phyloP scores from a whole-genome alignment of 1,140 invertebrate species.

The Homarus americanus region DNA sequence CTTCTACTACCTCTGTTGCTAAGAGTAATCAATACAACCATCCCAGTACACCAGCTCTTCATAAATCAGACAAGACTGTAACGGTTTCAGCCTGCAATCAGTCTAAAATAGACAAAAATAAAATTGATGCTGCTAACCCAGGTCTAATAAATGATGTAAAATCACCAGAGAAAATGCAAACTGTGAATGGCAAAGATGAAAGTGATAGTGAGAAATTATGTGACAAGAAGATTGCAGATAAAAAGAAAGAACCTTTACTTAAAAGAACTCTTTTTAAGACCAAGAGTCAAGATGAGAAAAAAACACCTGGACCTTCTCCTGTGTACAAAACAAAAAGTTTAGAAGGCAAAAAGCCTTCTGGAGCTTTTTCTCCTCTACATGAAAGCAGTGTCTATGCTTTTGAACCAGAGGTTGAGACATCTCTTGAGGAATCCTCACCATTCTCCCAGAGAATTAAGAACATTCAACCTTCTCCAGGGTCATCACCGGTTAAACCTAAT shows the following conservation, averaged over 20 bases:
- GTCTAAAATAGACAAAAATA: constrained; percentile 22
- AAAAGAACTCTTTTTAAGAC: constrained; percentile 80
- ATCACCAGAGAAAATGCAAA: background rate
- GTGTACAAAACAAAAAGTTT: constrained; percentile 81
- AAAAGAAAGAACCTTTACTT: constrained; percentile 80
- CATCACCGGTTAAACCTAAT: constrained; percentile 52
- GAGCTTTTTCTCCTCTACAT: constrained; percentile 85
- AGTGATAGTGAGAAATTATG: constrained; percentile 18
- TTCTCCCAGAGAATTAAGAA: constrained; percentile 74
- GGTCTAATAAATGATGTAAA: background rate
- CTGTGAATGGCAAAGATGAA: constrained; percentile 75
- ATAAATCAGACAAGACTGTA: background rate
- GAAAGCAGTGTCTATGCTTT: constrained; percentile 87
- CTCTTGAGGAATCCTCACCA: constrained; percentile 77
- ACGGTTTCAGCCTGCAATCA: background rate
- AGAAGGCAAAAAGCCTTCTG: constrained; percentile 78
- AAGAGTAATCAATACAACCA: background rate
- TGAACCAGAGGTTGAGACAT: constrained; percentile 81
- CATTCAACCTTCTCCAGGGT: constrained; percentile 60
- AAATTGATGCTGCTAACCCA: background rate
- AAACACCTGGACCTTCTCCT: constrained; percentile 79
- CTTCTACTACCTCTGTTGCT: background rate
- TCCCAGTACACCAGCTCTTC: background rate
- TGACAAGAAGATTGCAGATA: constrained; percentile 55
- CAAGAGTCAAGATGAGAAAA: constrained; percentile 79